These are phyloP conservation scores for Arctocebus calabarensis DNA, from an alignment of 2,797 vertebrate species.

Conservation along the genomic window DNA sequence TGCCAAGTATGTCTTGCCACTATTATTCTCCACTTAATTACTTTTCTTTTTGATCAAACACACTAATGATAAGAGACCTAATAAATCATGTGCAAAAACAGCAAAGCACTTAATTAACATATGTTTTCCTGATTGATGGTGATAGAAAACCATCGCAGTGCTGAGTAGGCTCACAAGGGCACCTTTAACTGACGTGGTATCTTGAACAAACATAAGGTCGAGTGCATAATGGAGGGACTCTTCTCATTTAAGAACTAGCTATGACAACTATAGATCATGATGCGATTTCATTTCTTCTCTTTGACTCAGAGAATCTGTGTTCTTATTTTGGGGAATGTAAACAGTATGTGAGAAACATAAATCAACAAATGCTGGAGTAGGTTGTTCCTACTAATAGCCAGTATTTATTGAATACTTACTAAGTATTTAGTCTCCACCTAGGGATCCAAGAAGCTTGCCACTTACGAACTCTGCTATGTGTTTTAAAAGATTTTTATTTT, in stretches of 20 bases:
- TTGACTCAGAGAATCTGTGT: background rate
- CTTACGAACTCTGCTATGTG: background rate
- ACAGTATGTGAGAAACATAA: background rate
- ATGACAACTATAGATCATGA: background rate
- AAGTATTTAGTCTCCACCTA: background rate
- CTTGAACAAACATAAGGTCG: slow-evolving; percentile 29
- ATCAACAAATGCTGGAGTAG: background rate
- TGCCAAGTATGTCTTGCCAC: slow-evolving; percentile 81
- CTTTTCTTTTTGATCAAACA: slow-evolving; percentile 89
- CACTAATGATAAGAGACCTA: slow-evolving; percentile 86
- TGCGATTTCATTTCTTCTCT: background rate
- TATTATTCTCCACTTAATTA: slow-evolving; percentile 88
- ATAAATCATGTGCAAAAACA: slow-evolving; percentile 86
- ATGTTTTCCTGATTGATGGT: slow-evolving; percentile 85
- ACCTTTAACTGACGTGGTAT: slow-evolving; percentile 70
- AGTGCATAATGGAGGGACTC: background rate
- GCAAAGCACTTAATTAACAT: slow-evolving; percentile 86
- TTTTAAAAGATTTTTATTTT: slow-evolving; percentile 28
- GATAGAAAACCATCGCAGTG: slow-evolving; percentile 76
- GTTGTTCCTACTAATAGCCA: background rate
- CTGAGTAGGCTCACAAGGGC: slow-evolving; percentile 78
- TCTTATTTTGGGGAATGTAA: slow-evolving; percentile 7
- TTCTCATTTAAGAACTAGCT: background rate
- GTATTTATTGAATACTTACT: slow-evolving; percentile 17
- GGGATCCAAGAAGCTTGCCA: no score